Conservation (phyloP, 2,797 vertebrate species). For the Amblyraja radiata region DNA sequence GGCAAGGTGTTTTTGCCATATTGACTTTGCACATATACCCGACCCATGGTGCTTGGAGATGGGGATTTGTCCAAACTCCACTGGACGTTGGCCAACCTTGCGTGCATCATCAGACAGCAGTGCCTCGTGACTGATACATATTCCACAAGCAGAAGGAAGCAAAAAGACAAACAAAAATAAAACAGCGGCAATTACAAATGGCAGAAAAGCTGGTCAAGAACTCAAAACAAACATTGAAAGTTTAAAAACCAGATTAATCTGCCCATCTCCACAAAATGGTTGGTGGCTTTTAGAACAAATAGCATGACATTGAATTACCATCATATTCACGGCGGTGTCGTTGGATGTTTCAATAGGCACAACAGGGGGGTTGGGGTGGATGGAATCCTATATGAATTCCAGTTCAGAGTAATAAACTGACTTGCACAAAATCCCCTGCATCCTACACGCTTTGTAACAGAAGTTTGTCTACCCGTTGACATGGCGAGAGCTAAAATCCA, state of each 20-base stretch:
- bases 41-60: background rate
- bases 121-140: background rate
- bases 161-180: background rate
- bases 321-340: background rate
- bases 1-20: background rate
- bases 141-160: background rate
- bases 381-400: background rate
- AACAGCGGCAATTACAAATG: background rate
- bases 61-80: background rate
- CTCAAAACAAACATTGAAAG: background rate
- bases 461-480: background rate
- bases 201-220: background rate
- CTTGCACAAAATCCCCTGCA: background rate
- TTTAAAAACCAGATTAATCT: background rate
- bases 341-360: background rate
- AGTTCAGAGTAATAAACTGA: background rate
- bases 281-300: background rate
- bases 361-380: background rate
- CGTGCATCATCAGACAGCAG: conserved; percentile 2
- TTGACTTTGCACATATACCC: background rate
- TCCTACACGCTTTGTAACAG: background rate
- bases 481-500: background rate
- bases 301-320: background rate
- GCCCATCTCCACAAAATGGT: background rate
- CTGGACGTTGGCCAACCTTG: background rate